Conservation (phyloP, 2,797 vertebrate genomes). For the Xiphophorus birchmanni region DNA sequence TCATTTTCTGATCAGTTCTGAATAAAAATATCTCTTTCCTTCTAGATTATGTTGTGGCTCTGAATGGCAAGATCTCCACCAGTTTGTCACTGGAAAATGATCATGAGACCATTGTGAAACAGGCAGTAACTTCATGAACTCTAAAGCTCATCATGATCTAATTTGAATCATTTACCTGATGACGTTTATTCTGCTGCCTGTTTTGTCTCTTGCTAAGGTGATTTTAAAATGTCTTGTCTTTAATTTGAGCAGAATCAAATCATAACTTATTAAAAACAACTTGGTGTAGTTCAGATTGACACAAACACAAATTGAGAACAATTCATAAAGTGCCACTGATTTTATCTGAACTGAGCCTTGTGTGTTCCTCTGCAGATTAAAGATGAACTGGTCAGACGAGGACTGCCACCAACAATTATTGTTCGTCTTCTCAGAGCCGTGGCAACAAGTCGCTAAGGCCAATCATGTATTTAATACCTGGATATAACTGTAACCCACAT, state of each 20-base stretch:
- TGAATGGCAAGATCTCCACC: not conserved
- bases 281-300: not conserved
- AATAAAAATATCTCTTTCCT: not conserved
- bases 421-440: not conserved
- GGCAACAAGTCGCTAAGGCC: not conserved
- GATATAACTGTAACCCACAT: not conserved
- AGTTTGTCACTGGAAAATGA: not conserved
- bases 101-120: not conserved
- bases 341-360: not conserved
- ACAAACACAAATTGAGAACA: not conserved
- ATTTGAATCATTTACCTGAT: not conserved
- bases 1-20: not conserved
- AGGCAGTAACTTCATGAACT: not conserved
- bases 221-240: not conserved
- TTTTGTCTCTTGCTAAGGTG: not conserved
- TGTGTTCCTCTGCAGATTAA: conserved; percentile 3
- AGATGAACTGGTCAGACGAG: not conserved
- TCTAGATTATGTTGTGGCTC: not conserved
- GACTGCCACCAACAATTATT: not conserved
- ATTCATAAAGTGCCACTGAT: not conserved
- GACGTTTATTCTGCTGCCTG: not conserved
- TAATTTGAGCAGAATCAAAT: not conserved
- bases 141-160: not conserved
- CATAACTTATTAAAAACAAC: not conserved
- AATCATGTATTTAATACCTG: not conserved